phyloP scores from a whole-genome alignment of 2,888 invertebrate genomes.

The Agrilus cyanescens region DNA sequence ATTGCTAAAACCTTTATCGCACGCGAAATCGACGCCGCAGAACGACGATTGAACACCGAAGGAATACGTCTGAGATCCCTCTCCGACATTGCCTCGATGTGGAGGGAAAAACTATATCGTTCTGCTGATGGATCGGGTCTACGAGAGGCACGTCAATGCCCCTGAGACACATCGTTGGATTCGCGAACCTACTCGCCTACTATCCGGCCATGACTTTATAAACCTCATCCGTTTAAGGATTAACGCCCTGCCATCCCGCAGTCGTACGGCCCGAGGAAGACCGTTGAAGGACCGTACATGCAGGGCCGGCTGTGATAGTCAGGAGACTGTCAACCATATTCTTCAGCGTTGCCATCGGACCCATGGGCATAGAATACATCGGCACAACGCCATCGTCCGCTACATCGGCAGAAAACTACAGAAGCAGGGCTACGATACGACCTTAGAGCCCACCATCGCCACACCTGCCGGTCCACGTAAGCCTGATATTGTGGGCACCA shows the following conservation, averaged over 20 bases:
- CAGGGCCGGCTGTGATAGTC: slow-evolving; percentile 23
- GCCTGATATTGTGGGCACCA: too few species aligned
- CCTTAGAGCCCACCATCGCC: too few species aligned
- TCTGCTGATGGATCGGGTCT: slow-evolving; percentile 17
- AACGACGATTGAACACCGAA: too few species aligned
- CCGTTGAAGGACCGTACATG: too few species aligned
- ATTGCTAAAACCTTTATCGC: too few species aligned
- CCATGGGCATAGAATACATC: slow-evolving; percentile 25
- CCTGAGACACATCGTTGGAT: slow-evolving; percentile 11
- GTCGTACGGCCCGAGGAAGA: too few species aligned
- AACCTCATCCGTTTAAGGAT: too few species aligned
- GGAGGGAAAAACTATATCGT: slow-evolving; percentile 10
- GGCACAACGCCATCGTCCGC: slow-evolving; percentile 23
- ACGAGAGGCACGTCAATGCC: slow-evolving; percentile 5
- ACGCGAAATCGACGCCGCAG: too few species aligned
- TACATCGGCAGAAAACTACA: slow-evolving; percentile 16
- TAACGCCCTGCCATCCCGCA: too few species aligned
- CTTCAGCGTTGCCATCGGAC: slow-evolving; percentile 26
- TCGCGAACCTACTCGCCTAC: slow-evolving; percentile 9
- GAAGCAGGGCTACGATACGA: slow-evolving; percentile 19
- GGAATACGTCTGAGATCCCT: too few species aligned
- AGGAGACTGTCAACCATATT: slow-evolving; percentile 26
- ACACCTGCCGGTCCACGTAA: too few species aligned
- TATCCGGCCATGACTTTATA: slow-evolving; percentile 25
- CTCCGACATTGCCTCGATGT: too few species aligned